Evolutionary conservation across 2,113 vertebrate species (phyloP).

Genomic region (Elephantulus edwardii): DNA sequence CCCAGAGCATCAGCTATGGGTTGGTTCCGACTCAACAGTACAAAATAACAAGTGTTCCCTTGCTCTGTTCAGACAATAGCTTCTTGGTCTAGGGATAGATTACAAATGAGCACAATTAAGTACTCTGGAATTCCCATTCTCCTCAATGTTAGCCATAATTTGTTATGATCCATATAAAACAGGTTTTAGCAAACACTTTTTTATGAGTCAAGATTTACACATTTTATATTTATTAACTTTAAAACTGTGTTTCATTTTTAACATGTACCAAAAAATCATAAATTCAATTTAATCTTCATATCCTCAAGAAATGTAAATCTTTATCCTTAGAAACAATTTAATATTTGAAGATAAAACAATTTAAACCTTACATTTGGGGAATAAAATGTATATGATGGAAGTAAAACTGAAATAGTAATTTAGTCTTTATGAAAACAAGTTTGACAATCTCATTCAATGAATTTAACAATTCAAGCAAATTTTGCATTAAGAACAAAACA

Average conservation of each 20-base stretch:
- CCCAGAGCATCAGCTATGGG: no score
- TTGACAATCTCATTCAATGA: slow-evolving; percentile 69
- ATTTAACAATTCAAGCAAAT: slow-evolving; percentile 76
- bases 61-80: no score
- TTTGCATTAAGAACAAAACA: slow-evolving; percentile 79
- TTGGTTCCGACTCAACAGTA: no score
- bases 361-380: slow-evolving; percentile 38
- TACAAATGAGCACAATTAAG: no score
- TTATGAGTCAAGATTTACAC: background rate
- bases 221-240: slow-evolving; percentile 29
- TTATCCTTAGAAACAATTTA: slow-evolving; percentile 44
- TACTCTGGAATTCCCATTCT: no score
- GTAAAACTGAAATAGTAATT: slow-evolving; percentile 66
- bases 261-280: background rate
- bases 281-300: slow-evolving; percentile 44
- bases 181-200: slow-evolving; percentile 4
- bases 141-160: no score
- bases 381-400: slow-evolving; percentile 49
- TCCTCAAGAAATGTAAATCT: slow-evolving; percentile 45
- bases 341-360: slow-evolving; percentile 47
- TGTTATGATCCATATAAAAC: no score
- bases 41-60: no score
- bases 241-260: slow-evolving; percentile 49
- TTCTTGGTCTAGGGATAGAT: no score
- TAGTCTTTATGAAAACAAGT: slow-evolving; percentile 75